Evolutionary conservation across 2,113 vertebrate genomes (phyloP), one percentile per base, ranked within the genome.

Genomic region (Perca fluviatilis): DNA sequence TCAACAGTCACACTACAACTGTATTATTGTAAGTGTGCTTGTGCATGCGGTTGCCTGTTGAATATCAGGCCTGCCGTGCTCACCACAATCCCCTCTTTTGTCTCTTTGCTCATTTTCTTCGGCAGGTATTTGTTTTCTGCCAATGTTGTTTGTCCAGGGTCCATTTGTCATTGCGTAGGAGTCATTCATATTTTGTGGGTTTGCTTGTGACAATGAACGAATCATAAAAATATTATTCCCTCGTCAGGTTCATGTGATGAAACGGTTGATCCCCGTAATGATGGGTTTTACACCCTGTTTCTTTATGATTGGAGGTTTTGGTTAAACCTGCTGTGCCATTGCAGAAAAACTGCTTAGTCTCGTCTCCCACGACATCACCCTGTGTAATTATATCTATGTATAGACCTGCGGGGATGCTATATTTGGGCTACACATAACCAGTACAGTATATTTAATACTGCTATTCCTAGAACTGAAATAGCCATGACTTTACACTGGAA

Each of bases 211-310:
- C 70, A 82, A 65, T 66, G 49, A 85, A 57, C 58, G 86, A 86
- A 90, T 86, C 18, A 2, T 70, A 75, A 87, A 92, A 91, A 92
- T 91, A 91, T 91, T 85, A 70, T 91, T 90, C 71, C 18, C 67
- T 51, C 11, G 0, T 21, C 60, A 53, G 68, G 79, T 77, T 89
- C 79, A 73, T 23, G 15, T n/a, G 75, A 77, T 86, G 65, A 78
- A 74, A 43, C 12, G 0, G 27, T 73, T 87, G 70, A 93, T 87
- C 78, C 86, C 21, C 74, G 43, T 91, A 88, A 93, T 93, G 76
- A 91, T 30, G 58, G 81, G 85, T 86, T 43, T 87, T 88, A 73
- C 50, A 19, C 12, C 57, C 76, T 47, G 71, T 79, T 86, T 84
- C 72, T 21, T 91, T 85, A 62, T 84, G 79, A 87, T 88, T 80